These are phyloP conservation scores for Rallus limicola DNA, from an alignment of 2,113 vertebrate species.

Conservation along the genomic window DNA sequence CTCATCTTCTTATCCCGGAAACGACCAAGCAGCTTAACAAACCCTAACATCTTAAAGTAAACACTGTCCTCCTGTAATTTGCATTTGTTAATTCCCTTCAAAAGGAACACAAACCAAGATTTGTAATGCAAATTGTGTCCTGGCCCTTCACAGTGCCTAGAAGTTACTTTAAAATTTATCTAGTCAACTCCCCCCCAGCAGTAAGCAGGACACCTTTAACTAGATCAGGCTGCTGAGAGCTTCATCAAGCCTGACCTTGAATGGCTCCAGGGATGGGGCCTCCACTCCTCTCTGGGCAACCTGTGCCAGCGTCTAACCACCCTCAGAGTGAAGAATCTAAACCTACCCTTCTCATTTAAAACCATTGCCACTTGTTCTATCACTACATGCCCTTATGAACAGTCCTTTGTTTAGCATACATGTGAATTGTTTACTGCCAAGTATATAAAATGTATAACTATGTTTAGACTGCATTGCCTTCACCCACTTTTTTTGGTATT, in stretches of 20 bases:
- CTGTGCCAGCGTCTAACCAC: too few relatives aligned
- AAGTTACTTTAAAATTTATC: neutral
- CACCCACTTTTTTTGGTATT: neutral
- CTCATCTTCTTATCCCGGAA: neutral
- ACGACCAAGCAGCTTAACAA: neutral
- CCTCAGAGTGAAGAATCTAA: too few relatives aligned
- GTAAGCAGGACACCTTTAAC: too few relatives aligned
- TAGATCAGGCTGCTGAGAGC: too few relatives aligned
- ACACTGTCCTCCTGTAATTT: neutral
- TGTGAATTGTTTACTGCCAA: neutral
- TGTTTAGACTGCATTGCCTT: neutral
- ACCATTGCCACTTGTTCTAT: too few relatives aligned
- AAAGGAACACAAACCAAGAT: neutral
- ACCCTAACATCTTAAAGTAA: neutral
- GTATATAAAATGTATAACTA: neutral
- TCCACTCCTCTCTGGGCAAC: too few relatives aligned
- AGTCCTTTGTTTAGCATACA: neutral
- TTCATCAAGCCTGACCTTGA: too few relatives aligned
- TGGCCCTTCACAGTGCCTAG: neutral
- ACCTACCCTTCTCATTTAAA: too few relatives aligned
- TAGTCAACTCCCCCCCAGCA: too few relatives aligned
- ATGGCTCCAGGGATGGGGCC: too few relatives aligned
- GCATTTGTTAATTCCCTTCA: neutral
- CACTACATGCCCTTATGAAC: too few relatives aligned
- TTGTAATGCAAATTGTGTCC: neutral